A percentile compares a stretch with the other conserved stretches of the same genome.
Conservation (phyloP, 2,888 invertebrate genomes). For the Eilema caniola region DNA sequence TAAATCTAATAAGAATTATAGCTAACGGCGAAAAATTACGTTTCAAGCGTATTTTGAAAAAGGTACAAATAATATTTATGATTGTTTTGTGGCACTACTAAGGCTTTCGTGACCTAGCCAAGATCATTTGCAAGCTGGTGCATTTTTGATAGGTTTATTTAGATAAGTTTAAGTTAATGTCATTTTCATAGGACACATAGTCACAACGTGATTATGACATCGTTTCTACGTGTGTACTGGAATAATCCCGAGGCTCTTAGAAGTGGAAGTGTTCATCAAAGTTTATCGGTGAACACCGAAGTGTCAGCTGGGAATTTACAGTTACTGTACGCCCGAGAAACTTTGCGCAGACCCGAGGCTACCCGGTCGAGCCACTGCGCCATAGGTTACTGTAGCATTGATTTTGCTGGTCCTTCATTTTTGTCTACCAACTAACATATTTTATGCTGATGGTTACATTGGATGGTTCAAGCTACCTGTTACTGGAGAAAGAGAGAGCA, state of each 20-base stretch:
- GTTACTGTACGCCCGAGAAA: not conserved
- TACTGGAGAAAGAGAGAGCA: not conserved
- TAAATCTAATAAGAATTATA: not conserved
- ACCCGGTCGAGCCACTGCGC: not conserved
- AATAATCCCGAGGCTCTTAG: not conserved
- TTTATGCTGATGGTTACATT: not conserved
- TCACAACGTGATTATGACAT: not conserved
- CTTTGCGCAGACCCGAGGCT: not conserved
- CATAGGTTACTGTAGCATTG: not conserved
- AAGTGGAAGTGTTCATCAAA: not conserved
- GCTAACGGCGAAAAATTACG: too few relatives aligned
- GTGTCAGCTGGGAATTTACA: constrained; percentile 2
- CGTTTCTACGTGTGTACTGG: not conserved
- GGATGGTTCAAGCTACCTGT: not conserved
- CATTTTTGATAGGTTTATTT: too few relatives aligned
- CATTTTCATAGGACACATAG: not conserved
- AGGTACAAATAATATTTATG: too few relatives aligned
- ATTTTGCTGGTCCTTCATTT: not conserved
- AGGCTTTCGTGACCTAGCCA: too few relatives aligned
- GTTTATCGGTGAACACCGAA: not conserved
- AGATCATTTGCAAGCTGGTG: too few relatives aligned
- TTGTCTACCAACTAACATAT: not conserved
- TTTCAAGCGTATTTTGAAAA: too few relatives aligned
- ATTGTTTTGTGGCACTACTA: too few relatives aligned
- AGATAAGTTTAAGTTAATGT: not conserved